Evolutionary conservation across 53 echinoderm and acorn worm species (phyloP).

Genomic region (Luidia sarsii): DNA sequence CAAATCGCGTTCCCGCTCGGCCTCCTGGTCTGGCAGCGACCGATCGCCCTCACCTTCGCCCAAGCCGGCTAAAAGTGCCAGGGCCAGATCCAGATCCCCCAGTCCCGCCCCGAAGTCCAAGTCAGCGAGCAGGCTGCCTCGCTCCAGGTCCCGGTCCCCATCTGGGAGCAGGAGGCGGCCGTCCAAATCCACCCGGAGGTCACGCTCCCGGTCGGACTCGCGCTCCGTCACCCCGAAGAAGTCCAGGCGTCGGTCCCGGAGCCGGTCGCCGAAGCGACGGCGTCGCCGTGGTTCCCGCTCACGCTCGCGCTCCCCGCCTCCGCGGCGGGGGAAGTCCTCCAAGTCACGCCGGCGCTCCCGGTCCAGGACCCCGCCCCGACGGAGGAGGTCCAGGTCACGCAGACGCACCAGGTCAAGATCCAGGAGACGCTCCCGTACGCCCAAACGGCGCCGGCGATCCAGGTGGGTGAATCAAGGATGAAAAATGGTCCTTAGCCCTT

Average conservation of each 20-base stretch:
- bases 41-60: neutral
- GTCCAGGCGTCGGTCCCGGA: conserved; percentile 42
- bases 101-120: conserved; percentile 8
- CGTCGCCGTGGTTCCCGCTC: conserved; percentile 33
- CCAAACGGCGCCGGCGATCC: conserved; percentile 38
- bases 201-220: conserved; percentile 20
- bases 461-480: conserved; percentile 33
- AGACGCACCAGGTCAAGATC: conserved; percentile 65
- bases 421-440: conserved; percentile 46
- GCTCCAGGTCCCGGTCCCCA: conserved; percentile 31
- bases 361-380: conserved; percentile 35
- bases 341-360: conserved; percentile 57
- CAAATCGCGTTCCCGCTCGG: conserved; percentile 16
- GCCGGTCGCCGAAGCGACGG: conserved; percentile 42
- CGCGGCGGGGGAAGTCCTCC: conserved; percentile 25
- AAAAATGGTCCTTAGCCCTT: neutral
- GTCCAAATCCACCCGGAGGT: conserved; percentile 17
- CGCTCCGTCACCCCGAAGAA: conserved; percentile 22
- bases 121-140: conserved; percentile 1
- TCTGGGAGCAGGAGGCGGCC: conserved; percentile 28
- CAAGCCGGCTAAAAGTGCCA: neutral
- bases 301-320: conserved; percentile 46
- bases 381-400: conserved; percentile 57
- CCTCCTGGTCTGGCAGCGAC: conserved; percentile 24
- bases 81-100: neutral